Conservation (phyloP, 2,888 invertebrate genomes). For the Platycheirus albimanus region DNA sequence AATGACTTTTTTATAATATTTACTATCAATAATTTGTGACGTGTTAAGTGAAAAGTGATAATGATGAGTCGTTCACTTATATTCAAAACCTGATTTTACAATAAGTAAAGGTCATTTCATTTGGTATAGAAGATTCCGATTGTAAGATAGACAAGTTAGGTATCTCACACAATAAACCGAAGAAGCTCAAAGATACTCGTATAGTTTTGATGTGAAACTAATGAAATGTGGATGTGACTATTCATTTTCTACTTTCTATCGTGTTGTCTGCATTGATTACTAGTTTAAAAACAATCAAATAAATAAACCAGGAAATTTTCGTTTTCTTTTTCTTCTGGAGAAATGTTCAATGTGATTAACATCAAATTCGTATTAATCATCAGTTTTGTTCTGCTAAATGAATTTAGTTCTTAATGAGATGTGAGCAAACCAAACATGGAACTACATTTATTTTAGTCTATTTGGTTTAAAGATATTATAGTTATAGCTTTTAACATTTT, state of each 20-base stretch:
- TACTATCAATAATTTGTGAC: no score
- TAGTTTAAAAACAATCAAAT: slow-evolving; percentile 26
- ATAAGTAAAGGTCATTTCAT: neutral
- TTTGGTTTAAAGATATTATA: no score
- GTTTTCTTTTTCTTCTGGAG: no score
- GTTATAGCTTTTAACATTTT: no score
- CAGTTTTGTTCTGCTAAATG: no score
- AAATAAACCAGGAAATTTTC: slow-evolving; percentile 2
- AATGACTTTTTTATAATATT: neutral
- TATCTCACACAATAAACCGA: slow-evolving; percentile 4
- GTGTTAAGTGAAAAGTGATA: no score
- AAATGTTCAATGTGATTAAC: no score
- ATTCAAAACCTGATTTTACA: no score
- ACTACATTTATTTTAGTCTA: no score
- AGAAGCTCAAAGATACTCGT: slow-evolving; percentile 1
- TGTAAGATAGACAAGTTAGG: neutral
- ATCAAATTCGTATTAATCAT: no score
- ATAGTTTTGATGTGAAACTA: slow-evolving; percentile 19
- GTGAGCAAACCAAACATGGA: no score
- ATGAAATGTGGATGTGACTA: slow-evolving; percentile 10
- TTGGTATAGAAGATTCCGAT: neutral
- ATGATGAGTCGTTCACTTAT: slow-evolving; percentile 1
- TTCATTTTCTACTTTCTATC: slow-evolving; percentile 44
- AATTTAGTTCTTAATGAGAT: no score
- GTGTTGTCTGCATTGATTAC: slow-evolving; percentile 30